Evolutionary conservation across 2,888 invertebrate genomes (phyloP), one percentile per base, ranked within the genome.

Genomic region (Entomobrya multifasciata): DNA sequence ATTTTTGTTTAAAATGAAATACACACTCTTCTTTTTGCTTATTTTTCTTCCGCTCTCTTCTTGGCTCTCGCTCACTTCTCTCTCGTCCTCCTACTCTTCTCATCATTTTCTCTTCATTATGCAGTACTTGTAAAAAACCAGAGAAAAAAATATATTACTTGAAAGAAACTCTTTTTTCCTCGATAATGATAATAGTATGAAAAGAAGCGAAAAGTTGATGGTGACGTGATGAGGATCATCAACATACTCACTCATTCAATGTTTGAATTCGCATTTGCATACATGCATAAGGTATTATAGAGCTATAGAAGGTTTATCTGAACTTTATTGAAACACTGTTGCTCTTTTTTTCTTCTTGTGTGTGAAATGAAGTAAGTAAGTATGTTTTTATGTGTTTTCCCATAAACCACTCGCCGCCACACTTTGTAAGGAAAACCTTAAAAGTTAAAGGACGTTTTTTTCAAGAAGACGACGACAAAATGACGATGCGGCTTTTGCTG

Each of bases 381-480:
- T 82, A 70, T 84, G 65, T 84, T 84, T 67, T 84, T 84, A 41
- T 77, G 65, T 84, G 77, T 84, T 77, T 78, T 65, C 62, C 55
- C 86, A 86, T 86, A 86, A 86, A 86, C 86, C 80, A 72, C 80
- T 86, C 80, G 80, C 86, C 80, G 74, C 74, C 80, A 79, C 86
- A 86, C 74, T 86, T 86, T 80, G 74, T 86, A 80, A 74, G 65
- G 60, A 78, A 60, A 74, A 76, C 27, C 60, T 36, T 36, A 81
- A 55, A 81, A 55, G 70, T 55, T 78, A 62, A 78, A 78, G 67
- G 52, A 36, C 80, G 80, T 80, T 67, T 67, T 65, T 65, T 49
- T 79, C 30, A 70, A 62, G 72, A 55, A 62, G 82, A 82, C 30
- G 44, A 62, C 47, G 65, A 65, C 65, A 65, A 49, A 55, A 65